Evolutionary conservation across 2,797 vertebrate species (phyloP).

Genomic region (Hylomyscus alleni): DNA sequence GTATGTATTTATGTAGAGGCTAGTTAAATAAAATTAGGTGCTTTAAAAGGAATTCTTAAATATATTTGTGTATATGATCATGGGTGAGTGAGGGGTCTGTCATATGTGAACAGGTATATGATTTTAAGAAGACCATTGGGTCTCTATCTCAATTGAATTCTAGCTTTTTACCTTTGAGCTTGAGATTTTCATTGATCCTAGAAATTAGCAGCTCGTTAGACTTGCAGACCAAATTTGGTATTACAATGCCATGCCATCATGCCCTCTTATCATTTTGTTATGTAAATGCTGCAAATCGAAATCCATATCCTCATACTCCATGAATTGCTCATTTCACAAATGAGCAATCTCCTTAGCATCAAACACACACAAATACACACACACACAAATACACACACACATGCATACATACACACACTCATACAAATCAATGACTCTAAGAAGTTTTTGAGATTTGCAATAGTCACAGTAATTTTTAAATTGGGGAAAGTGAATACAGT

Average conservation of each 20-base stretch:
- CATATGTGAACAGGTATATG: not conserved
- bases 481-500: not conserved
- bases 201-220: not conserved
- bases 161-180: not conserved
- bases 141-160: not conserved
- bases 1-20: too few species aligned
- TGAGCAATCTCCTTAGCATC: too few species aligned
- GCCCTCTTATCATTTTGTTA: too few species aligned
- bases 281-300: too few species aligned
- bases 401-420: too few species aligned
- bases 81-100: not conserved
- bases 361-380: too few species aligned
- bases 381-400: too few species aligned
- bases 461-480: not conserved
- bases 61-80: not conserved
- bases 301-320: too few species aligned
- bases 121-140: fast-evolving
- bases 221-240: not conserved
- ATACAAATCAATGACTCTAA: not conserved
- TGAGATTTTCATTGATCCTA: too few species aligned
- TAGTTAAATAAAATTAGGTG: not conserved
- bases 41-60: not conserved
- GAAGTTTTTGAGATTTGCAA: not conserved
- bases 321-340: too few species aligned
- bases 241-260: too few species aligned